A percentile compares a stretch with the other conserved stretches of the same genome.
phyloP scores from a whole-genome alignment of 2,888 invertebrate species.

The Alcis repandata region DNA sequence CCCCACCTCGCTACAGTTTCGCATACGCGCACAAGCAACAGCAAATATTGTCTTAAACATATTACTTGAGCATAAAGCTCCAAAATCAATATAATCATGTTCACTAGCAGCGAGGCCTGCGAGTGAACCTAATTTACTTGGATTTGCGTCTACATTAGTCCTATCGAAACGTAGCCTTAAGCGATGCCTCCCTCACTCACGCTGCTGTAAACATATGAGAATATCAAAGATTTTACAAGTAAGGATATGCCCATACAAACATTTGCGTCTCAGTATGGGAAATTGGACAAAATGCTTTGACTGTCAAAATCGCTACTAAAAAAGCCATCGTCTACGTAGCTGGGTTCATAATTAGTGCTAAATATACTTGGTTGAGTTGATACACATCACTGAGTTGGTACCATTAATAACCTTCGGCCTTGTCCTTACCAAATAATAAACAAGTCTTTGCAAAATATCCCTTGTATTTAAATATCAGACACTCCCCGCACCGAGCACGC shows the following conservation, averaged over 20 bases:
- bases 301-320: too few species aligned
- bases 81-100: conserved; percentile 71
- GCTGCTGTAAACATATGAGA: conserved; percentile 33
- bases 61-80: conserved; percentile 58
- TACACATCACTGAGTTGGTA: too few species aligned
- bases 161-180: conserved; percentile 53
- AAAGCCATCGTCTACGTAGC: too few species aligned
- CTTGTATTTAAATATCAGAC: conserved; percentile 31
- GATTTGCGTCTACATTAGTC: conserved; percentile 61
- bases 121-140: conserved; percentile 61
- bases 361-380: too few species aligned
- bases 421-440: too few species aligned
- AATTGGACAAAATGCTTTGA: too few species aligned
- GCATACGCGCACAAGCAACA: conserved; percentile 52
- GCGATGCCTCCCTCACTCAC: conserved; percentile 54
- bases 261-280: too few species aligned
- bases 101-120: conserved; percentile 64
- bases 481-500: conserved; percentile 56
- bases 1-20: conserved; percentile 32
- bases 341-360: too few species aligned
- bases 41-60: conserved; percentile 65
- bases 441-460: not conserved
- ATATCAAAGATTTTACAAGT: too few species aligned
- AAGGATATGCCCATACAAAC: too few species aligned
- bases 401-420: too few species aligned